These are phyloP conservation scores for Drosophila arawakana DNA, from an alignment of 1,140 invertebrate species.

Conservation along the genomic window DNA sequence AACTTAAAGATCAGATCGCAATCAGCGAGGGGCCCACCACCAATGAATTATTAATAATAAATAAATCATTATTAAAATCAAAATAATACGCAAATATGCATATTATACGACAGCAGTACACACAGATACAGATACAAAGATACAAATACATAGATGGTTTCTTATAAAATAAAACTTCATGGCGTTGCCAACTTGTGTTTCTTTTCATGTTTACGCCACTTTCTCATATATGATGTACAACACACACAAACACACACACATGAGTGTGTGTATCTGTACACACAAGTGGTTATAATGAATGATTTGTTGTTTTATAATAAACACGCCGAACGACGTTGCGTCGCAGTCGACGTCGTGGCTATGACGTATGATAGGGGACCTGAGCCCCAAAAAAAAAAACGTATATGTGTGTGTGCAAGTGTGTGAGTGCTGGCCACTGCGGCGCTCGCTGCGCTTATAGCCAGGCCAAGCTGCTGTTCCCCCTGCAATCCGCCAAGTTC, in stretches of 20 bases:
- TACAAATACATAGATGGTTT: slow-evolving; percentile 34
- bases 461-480: slow-evolving; percentile 3
- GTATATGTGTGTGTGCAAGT: slow-evolving; percentile 12
- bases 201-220: slow-evolving; percentile 81
- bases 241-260: too few relatives aligned
- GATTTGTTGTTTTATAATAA: slow-evolving; percentile 84
- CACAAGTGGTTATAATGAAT: slow-evolving; percentile 84
- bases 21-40: slow-evolving; percentile 75
- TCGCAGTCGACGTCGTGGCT: slow-evolving; percentile 58
- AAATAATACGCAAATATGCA: slow-evolving; percentile 83
- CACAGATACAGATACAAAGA: slow-evolving; percentile 8
- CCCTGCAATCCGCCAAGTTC: slow-evolving; percentile 31
- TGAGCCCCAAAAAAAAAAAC: slow-evolving; percentile 27
- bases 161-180: slow-evolving; percentile 41
- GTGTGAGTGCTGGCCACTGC: slow-evolving; percentile 31
- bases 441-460: slow-evolving; percentile 38
- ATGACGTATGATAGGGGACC: slow-evolving; percentile 63
- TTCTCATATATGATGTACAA: slow-evolving; percentile 56
- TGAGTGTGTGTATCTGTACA: slow-evolving; percentile 42
- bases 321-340: slow-evolving; percentile 66
- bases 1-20: slow-evolving; percentile 65
- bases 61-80: slow-evolving; percentile 84
- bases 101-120: slow-evolving; percentile 65
- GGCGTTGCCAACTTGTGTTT: slow-evolving; percentile 61
- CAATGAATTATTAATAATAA: slow-evolving; percentile 84